These are phyloP conservation scores for Itoplectis maculator DNA, from an alignment of 2,888 invertebrate genomes.

Conservation along the genomic window DNA sequence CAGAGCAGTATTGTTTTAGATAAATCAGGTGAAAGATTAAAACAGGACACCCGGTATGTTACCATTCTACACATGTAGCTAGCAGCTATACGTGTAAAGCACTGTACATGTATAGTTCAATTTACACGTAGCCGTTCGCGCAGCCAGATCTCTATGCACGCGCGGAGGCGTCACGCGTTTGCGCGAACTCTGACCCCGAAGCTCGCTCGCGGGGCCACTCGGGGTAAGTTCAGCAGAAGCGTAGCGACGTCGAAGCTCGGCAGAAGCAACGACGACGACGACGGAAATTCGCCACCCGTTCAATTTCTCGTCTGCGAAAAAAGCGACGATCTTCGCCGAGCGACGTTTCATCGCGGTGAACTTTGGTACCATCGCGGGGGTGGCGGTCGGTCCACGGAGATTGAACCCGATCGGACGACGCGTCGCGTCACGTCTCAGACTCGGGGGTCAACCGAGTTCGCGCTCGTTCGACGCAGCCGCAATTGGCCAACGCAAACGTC, in stretches of 20 bases:
- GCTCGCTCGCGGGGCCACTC: slow-evolving; percentile 22
- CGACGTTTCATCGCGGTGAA: not conserved
- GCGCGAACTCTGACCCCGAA: slow-evolving; percentile 43
- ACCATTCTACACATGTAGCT: too few relatives aligned
- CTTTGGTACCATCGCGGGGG: not conserved
- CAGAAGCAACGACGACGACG: not conserved
- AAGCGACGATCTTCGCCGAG: not conserved
- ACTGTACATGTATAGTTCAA: not conserved
- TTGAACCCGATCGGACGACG: slow-evolving; percentile 12
- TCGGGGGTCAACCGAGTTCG: slow-evolving; percentile 63
- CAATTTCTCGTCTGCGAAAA: not conserved
- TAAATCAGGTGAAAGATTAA: too few relatives aligned
- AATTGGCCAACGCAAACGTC: slow-evolving; percentile 26
- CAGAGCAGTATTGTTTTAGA: too few relatives aligned
- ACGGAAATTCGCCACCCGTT: not conserved
- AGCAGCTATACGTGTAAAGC: not conserved
- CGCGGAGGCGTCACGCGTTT: slow-evolving; percentile 34
- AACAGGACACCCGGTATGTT: too few relatives aligned
- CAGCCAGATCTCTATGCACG: not conserved
- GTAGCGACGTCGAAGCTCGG: slow-evolving; percentile 1
- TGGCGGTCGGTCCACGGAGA: not conserved
- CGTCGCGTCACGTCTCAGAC: not conserved
- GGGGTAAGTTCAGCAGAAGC: slow-evolving; percentile 35
- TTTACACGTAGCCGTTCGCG: too few relatives aligned
- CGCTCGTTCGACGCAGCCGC: slow-evolving; percentile 53